A percentile compares a stretch with the other conserved stretches of the same genome.
These are phyloP conservation scores for Scaptomyza caliginosa DNA, from an alignment of 2,888 invertebrate species.

Conservation along the genomic window DNA sequence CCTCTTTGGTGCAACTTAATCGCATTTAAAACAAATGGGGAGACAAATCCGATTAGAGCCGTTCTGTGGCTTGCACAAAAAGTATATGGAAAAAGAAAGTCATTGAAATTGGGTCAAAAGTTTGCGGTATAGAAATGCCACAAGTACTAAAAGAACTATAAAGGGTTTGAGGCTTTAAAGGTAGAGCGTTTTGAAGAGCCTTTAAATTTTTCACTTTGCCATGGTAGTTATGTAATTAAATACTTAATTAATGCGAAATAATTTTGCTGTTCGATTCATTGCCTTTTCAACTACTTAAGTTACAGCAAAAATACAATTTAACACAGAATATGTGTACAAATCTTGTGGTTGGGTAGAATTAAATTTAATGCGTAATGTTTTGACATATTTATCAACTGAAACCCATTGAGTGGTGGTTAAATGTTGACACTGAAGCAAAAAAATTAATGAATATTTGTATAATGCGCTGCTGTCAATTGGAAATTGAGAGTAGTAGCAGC, in stretches of 20 bases:
- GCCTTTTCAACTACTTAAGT: not conserved
- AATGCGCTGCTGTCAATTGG: constrained; percentile 36
- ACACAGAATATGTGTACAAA: constrained; percentile 2
- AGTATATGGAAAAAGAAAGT: not conserved
- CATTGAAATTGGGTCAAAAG: not conserved
- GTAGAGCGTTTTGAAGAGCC: not conserved
- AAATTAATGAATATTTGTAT: constrained; percentile 51
- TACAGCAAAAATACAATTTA: constrained; percentile 13
- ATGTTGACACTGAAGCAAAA: constrained; percentile 34
- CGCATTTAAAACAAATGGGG: not conserved
- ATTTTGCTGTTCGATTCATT: not conserved
- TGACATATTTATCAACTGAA: constrained; percentile 42
- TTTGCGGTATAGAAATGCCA: not conserved
- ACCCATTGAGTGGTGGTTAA: constrained; percentile 34
- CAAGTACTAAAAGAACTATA: not conserved
- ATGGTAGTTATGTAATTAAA: not conserved
- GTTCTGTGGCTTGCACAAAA: not conserved
- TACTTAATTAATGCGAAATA: not conserved
- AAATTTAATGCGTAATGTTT: constrained; percentile 31
- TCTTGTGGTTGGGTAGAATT: constrained; percentile 1
- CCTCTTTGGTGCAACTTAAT: not conserved
- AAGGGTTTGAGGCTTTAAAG: not conserved
- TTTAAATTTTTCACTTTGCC: not conserved
- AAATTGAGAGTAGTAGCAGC: constrained; percentile 8
- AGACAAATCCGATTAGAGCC: not conserved